These are phyloP conservation scores for Propithecus perrieri DNA, from an alignment of 2,797 vertebrate genomes.

Conservation along the genomic window DNA sequence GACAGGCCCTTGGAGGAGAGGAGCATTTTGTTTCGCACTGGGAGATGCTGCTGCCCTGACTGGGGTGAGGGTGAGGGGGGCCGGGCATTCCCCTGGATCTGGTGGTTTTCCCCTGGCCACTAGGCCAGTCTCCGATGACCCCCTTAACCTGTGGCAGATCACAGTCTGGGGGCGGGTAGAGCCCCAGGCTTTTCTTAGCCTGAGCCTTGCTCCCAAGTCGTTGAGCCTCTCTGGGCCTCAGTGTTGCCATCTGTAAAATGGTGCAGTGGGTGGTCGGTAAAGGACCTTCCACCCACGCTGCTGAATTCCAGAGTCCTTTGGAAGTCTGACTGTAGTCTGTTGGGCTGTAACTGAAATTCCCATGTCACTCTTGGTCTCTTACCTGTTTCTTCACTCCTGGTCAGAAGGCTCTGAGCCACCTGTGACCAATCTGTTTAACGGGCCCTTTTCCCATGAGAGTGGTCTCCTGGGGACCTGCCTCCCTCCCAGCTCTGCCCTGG, in stretches of 20 bases:
- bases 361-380: fast-evolving
- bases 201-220: not conserved
- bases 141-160: not conserved
- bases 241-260: not conserved
- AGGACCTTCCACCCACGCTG: not conserved
- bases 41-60: not conserved
- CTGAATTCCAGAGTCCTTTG: not conserved
- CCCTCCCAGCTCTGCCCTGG: not conserved
- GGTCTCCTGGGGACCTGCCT: not conserved
- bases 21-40: not conserved
- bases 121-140: not conserved
- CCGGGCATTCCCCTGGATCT: not conserved
- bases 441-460: fast-evolving
- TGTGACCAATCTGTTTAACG: fast-evolving
- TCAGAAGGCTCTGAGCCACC: not conserved
- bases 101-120: not conserved
- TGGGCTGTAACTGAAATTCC: not conserved
- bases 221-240: not conserved
- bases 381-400: not conserved
- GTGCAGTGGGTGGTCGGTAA: not conserved
- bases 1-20: not conserved
- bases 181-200: not conserved
- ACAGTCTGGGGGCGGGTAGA: not conserved
- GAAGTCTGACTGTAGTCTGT: not conserved
- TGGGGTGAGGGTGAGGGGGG: not conserved